Evolutionary conservation across 2,113 vertebrate genomes (phyloP).

Genomic region (Hylia prasina): DNA sequence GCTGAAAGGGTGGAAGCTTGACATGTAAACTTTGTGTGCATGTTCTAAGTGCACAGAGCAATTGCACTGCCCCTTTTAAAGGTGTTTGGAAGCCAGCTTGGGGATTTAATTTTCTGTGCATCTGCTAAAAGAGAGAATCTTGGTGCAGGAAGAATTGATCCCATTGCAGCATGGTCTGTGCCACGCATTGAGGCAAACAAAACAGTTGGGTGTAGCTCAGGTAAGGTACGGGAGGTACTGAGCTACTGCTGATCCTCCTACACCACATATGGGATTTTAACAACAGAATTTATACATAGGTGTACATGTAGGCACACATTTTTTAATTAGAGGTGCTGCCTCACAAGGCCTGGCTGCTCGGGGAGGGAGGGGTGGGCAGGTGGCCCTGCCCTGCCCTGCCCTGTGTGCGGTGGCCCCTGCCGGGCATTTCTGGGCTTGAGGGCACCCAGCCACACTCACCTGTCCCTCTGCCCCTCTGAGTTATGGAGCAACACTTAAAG

Average conservation of each 20-base stretch:
- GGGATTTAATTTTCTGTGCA: neutral
- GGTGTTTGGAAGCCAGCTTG: neutral
- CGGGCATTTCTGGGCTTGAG: neutral
- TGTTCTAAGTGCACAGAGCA: neutral
- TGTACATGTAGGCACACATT: fast-evolving
- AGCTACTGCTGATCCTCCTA: neutral
- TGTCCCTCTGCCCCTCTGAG: neutral
- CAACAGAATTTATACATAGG: fast-evolving
- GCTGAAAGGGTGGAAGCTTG: neutral
- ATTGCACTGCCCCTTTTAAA: neutral
- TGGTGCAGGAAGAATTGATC: neutral
- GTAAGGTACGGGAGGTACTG: neutral
- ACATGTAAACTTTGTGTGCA: neutral
- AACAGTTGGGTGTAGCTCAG: fast-evolving
- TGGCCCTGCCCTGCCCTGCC: fast-evolving
- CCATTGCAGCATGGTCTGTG: fast-evolving
- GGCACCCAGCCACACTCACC: fast-evolving
- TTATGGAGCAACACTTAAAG: fast-evolving
- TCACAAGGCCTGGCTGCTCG: neutral
- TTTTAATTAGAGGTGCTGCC: fast-evolving
- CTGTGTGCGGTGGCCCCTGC: fast-evolving
- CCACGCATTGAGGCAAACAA: fast-evolving
- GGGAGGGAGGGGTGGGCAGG: neutral
- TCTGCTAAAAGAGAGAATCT: neutral
- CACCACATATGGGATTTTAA: neutral